phyloP scores from a whole-genome alignment of 2,113 vertebrate species.

The Acanthisitta chloris region DNA sequence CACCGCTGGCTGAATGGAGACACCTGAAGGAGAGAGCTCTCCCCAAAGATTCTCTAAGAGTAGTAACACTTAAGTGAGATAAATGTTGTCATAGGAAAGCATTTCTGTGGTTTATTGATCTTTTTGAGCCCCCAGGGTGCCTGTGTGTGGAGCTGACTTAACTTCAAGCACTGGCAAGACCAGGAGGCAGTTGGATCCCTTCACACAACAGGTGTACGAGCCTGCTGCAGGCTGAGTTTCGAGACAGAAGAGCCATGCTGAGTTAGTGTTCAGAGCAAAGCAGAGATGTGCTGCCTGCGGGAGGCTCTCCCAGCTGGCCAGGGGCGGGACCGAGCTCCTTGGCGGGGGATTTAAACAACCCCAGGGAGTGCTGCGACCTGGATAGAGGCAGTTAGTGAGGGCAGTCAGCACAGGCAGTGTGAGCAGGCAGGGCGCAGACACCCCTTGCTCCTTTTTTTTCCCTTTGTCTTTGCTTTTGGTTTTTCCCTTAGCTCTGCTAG shows the following conservation, averaged over 20 bases:
- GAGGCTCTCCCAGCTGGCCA: too few relatives aligned
- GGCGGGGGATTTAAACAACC: too few relatives aligned
- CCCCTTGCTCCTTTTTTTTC: too few relatives aligned
- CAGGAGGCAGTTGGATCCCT: background rate
- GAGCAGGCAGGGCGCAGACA: too few relatives aligned
- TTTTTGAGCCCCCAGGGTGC: background rate
- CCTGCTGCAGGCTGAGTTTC: background rate
- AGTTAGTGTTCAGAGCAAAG: background rate
- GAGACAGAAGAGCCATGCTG: background rate
- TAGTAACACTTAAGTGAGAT: background rate
- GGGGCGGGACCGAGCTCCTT: too few relatives aligned
- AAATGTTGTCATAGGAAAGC: background rate
- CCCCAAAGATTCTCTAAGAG: background rate
- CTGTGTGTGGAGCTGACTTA: background rate
- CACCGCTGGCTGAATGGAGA: constrained; percentile 72
- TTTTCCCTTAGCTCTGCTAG: too few relatives aligned
- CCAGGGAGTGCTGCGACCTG: too few relatives aligned
- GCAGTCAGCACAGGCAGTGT: too few relatives aligned
- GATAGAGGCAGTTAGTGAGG: too few relatives aligned
- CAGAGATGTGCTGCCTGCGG: too few relatives aligned
- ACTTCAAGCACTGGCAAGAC: background rate
- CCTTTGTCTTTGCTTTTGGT: too few relatives aligned
- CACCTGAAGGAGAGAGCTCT: background rate
- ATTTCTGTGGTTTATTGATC: background rate
- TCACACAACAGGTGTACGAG: background rate